These are phyloP conservation scores for Tetragonula clypearis DNA, from an alignment of 1,140 invertebrate species.

Conservation along the genomic window DNA sequence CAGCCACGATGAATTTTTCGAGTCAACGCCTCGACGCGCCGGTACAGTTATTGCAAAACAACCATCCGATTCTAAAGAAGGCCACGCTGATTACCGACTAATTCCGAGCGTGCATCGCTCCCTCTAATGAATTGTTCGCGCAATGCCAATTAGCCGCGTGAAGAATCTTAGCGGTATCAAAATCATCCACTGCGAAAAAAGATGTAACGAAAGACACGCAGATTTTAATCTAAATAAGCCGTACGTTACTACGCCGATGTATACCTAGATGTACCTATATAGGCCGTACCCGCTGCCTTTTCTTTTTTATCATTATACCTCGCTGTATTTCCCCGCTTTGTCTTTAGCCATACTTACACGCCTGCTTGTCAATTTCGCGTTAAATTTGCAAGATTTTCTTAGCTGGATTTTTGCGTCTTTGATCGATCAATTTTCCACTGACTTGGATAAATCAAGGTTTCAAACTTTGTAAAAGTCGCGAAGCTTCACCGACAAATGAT, in stretches of 20 bases:
- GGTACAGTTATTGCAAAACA: constrained; percentile 52
- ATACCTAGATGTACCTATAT: background rate
- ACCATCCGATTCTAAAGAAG: constrained; percentile 46
- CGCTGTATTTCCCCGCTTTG: background rate
- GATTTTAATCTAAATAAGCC: constrained; percentile 36
- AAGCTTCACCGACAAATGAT: no score
- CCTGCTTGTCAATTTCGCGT: background rate
- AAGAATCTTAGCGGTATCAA: constrained; percentile 56
- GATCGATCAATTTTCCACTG: background rate
- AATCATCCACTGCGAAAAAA: constrained; percentile 51
- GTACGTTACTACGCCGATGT: background rate
- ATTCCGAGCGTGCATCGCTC: constrained; percentile 36
- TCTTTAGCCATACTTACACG: background rate
- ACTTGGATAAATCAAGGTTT: no score
- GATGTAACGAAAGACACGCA: constrained; percentile 42
- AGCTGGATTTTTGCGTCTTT: no score
- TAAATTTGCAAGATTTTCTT: no score
- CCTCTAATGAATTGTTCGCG: constrained; percentile 54
- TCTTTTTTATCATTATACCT: background rate
- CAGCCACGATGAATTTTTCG: constrained; percentile 42
- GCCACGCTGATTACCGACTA: constrained; percentile 48
- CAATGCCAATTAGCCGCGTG: constrained; percentile 56
- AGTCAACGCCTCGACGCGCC: constrained; percentile 33
- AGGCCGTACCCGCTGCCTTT: background rate
- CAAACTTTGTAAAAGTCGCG: no score